These are phyloP conservation scores for Scelioninae gen. 1 DNA, from an alignment of 2,888 invertebrate species.

Conservation along the genomic window DNA sequence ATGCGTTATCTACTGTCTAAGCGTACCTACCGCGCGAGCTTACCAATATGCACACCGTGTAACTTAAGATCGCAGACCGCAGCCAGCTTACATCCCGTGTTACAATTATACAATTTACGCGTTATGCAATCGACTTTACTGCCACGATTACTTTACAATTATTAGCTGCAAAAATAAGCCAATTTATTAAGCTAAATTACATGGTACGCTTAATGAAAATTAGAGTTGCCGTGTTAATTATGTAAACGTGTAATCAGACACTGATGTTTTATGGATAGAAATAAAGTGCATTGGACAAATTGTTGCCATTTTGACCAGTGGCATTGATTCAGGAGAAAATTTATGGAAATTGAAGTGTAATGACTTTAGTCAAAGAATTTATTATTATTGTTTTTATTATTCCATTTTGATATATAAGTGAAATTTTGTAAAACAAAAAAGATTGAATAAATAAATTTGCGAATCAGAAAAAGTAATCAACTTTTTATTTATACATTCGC, in stretches of 20 bases:
- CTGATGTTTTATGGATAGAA: slow-evolving; percentile 17
- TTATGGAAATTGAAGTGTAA: slow-evolving; percentile 4
- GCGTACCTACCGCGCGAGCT: slow-evolving; percentile 45
- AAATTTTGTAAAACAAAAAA: too few relatives aligned
- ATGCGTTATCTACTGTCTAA: slow-evolving; percentile 58
- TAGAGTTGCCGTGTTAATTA: slow-evolving; percentile 43
- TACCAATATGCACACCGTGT: slow-evolving; percentile 2
- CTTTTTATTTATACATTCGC: too few relatives aligned
- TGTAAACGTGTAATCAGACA: slow-evolving; percentile 32
- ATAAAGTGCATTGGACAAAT: background rate
- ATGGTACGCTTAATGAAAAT: slow-evolving; percentile 41
- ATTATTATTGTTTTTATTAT: too few relatives aligned
- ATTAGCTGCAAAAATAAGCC: slow-evolving; percentile 12
- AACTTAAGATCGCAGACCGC: background rate
- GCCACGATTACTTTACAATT: slow-evolving; percentile 41
- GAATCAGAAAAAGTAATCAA: too few relatives aligned
- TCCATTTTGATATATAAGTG: too few relatives aligned
- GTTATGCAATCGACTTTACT: slow-evolving; percentile 33
- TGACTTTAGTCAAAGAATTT: background rate
- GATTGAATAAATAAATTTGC: too few relatives aligned
- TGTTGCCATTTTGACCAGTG: background rate
- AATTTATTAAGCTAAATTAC: slow-evolving; percentile 52
- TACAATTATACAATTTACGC: slow-evolving; percentile 60
- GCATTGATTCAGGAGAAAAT: slow-evolving; percentile 7
- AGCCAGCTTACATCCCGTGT: slow-evolving; percentile 28